Evolutionary conservation across 2,113 vertebrate genomes (phyloP).

Genomic region (Physeter macrocephalus): DNA sequence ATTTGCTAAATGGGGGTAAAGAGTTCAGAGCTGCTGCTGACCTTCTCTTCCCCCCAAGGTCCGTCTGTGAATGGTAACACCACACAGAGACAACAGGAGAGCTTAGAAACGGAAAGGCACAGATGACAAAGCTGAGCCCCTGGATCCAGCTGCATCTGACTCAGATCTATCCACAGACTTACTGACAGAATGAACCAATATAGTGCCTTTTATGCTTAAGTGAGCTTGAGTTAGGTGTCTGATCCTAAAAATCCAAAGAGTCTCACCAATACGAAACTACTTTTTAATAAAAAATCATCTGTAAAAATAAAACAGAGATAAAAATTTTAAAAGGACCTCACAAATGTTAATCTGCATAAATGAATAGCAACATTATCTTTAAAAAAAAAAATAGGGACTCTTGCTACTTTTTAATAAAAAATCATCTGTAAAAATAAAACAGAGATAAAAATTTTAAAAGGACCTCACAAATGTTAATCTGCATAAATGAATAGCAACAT

Average conservation of each 20-base stretch:
- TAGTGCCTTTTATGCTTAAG: not conserved
- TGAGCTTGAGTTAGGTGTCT: not conserved
- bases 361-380: not conserved
- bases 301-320: not conserved
- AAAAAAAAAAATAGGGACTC: not conserved
- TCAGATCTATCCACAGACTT: rapidly evolving
- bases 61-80: not conserved
- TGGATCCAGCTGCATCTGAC: not conserved
- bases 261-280: not conserved
- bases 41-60: not conserved
- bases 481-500: not conserved
- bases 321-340: not conserved
- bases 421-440: not conserved
- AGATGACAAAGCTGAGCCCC: rapidly evolving
- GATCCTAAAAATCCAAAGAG: not conserved
- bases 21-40: not conserved
- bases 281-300: not conserved
- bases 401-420: not conserved
- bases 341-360: not conserved
- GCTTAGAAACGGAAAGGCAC: not conserved
- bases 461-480: not conserved
- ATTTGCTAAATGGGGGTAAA: not conserved
- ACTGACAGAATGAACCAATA: not conserved
- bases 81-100: not conserved
- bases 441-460: not conserved